Base-by-base conservation (phyloP, 2,113 vertebrate genomes). In the Gracilinanus agilis region DNA sequence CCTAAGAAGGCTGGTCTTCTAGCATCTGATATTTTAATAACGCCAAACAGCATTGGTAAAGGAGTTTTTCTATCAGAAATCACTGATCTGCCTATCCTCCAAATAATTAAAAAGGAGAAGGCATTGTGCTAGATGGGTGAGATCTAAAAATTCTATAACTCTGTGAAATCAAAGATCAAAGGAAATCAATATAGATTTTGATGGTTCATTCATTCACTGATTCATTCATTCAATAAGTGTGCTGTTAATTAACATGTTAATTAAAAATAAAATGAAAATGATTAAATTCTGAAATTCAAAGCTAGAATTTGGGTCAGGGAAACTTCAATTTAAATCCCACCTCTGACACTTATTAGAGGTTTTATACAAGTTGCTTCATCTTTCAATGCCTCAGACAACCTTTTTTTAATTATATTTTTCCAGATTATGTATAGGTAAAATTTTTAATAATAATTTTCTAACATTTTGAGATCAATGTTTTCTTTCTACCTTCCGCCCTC, bases 101-200 rank as follows among this genome's bases (percentile, higher is more conserved):
- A 54, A 90, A 90, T 90, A 89, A 40, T 55, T 90, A 91, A 95
- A 94, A 94, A 53, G 21, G 27, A 27, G 8, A 96, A 94, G 91
- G 16, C 21, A 83, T 21, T 19, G 3, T 23, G 67, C 56, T 83
- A 83, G 19, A 40, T 83, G 6, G 7, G 3, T 83, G n/a, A 83
- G 67, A 83, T 23, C 5, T n/a, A 83, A 40, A 40, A 83, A 9
- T 23, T 83, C 5, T 40, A 23, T 83, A 83, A 40, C 9, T 83
- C n/a, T 40, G 34, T 9, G 1, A 83, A 83, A 16, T 40, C 19
- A 83, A 83, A 83, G 6, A 83, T 40, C 19, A 40, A 40, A 83
- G n/a, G 5, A 83, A 83, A 6, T 83, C 7, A 9, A 6, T 83
- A 83, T 83, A 34, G 19, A 75, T n/a, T 3, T 12, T 75, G 34